Conservation (phyloP, 2,888 invertebrate species). For the Drosophila atroscutellata region DNA sequence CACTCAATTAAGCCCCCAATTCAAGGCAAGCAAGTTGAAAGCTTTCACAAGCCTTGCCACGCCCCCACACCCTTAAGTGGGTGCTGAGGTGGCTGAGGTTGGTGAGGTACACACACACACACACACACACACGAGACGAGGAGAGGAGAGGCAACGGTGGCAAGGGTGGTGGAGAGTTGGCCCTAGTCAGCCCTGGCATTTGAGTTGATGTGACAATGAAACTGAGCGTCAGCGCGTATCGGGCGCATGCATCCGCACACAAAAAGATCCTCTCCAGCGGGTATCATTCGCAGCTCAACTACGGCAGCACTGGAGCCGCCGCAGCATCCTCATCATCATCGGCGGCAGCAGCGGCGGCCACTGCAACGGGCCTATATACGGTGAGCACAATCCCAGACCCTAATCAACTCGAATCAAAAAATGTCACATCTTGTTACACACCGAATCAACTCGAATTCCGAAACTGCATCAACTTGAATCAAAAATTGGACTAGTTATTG, state of each 20-base stretch:
- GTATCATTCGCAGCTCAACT: constrained; percentile 90
- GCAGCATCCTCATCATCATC: constrained; percentile 87
- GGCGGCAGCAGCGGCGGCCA: constrained; percentile 70
- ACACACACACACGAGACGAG: neutral
- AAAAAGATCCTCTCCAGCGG: constrained; percentile 93
- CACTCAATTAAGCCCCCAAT: constrained; percentile 74
- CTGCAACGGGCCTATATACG: constrained; percentile 86
- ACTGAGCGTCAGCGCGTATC: constrained; percentile 94
- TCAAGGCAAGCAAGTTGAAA: constrained; percentile 59
- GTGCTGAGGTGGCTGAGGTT: constrained; percentile 8
- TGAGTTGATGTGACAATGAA: constrained; percentile 87
- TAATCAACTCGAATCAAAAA: neutral
- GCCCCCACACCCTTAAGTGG: constrained; percentile 20
- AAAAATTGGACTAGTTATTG: neutral
- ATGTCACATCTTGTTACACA: neutral
- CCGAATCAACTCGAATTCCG: neutral
- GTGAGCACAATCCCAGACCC: constrained; percentile 82
- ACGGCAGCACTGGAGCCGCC: constrained; percentile 90
- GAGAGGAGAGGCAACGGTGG: neutral
- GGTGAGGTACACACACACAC: neutral
- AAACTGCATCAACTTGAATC: neutral
- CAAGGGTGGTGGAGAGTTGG: neutral
- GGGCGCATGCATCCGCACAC: constrained; percentile 95
- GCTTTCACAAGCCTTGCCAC: constrained; percentile 38
- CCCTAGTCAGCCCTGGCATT: constrained; percentile 16